phyloP scores from a whole-genome alignment of 2,888 invertebrate genomes.

The Mesoligia furuncula region DNA sequence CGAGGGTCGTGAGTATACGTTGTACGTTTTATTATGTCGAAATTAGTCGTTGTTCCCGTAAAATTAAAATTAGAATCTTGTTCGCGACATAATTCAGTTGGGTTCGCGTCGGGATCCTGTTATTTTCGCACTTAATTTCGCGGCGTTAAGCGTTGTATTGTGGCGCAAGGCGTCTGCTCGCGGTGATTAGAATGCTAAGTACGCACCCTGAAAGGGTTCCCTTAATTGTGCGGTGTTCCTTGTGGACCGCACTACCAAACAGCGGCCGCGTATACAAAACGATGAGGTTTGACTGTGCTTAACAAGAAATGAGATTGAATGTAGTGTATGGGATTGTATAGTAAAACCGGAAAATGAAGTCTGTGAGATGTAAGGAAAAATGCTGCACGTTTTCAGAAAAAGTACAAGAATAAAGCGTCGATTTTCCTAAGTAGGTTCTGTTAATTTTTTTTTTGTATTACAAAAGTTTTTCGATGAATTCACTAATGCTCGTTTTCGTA shows the following conservation, averaged over 20 bases:
- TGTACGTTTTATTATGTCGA: constrained; percentile 65
- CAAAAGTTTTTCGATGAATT: neutral
- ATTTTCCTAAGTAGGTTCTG: neutral
- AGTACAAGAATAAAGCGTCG: neutral
- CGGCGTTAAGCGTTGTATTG: constrained; percentile 85
- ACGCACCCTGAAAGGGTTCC: constrained; percentile 82
- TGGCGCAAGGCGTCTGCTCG: constrained; percentile 80
- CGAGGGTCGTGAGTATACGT: constrained; percentile 77
- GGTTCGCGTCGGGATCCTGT: constrained; percentile 74
- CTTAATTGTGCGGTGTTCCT: constrained; percentile 84
- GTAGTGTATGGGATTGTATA: constrained; percentile 14
- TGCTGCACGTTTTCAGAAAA: neutral
- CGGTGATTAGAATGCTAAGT: constrained; percentile 88
- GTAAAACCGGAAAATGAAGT: neutral
- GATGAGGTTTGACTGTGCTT: constrained; percentile 55
- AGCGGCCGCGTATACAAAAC: constrained; percentile 62
- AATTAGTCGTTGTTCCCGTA: constrained; percentile 77
- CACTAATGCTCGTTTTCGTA: neutral
- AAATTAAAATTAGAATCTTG: constrained; percentile 77
- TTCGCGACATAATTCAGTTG: constrained; percentile 80
- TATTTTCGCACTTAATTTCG: constrained; percentile 87
- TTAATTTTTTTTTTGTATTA: neutral
- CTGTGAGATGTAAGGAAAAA: neutral
- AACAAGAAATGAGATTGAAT: constrained; percentile 38
- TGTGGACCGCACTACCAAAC: constrained; percentile 78